Conservation (phyloP, 2,888 invertebrate genomes). For the Leptopterna dolabrata region DNA sequence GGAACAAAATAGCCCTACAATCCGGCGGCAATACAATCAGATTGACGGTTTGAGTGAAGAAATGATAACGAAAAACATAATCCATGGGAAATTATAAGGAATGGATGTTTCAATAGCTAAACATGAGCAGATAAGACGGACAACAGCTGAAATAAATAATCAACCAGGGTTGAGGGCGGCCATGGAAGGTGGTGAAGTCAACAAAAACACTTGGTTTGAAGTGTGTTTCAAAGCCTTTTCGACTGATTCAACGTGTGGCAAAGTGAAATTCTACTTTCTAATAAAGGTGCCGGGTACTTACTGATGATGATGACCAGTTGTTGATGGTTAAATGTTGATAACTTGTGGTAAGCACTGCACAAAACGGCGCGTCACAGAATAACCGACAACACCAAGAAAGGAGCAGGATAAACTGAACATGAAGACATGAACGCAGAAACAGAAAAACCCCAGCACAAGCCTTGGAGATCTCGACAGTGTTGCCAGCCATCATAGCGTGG, state of each 20-base stretch:
- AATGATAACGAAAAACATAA: too few relatives aligned
- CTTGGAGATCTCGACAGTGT: neutral
- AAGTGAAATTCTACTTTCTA: neutral
- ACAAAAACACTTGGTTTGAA: slow-evolving; percentile 26
- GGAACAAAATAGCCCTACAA: too few relatives aligned
- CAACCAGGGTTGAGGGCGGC: slow-evolving; percentile 11
- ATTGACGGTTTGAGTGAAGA: too few relatives aligned
- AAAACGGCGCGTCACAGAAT: slow-evolving; percentile 24
- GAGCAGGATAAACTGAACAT: slow-evolving; percentile 42
- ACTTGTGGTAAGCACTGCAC: neutral
- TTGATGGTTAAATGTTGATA: slow-evolving; percentile 28
- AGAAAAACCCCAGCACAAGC: neutral
- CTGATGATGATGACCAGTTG: slow-evolving; percentile 40
- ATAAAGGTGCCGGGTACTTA: neutral
- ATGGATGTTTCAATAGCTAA: too few relatives aligned
- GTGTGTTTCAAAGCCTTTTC: neutral
- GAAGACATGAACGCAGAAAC: slow-evolving; percentile 15
- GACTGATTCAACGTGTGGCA: neutral
- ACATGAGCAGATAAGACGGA: neutral
- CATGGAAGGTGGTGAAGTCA: slow-evolving; percentile 20
- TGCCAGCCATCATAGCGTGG: neutral
- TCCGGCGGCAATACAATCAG: too few relatives aligned
- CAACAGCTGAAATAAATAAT: neutral
- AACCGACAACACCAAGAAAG: slow-evolving; percentile 38
- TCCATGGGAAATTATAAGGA: too few relatives aligned